Evolutionary conservation across 2,888 invertebrate species (phyloP).

Genomic region (Incurvaria masculella): DNA sequence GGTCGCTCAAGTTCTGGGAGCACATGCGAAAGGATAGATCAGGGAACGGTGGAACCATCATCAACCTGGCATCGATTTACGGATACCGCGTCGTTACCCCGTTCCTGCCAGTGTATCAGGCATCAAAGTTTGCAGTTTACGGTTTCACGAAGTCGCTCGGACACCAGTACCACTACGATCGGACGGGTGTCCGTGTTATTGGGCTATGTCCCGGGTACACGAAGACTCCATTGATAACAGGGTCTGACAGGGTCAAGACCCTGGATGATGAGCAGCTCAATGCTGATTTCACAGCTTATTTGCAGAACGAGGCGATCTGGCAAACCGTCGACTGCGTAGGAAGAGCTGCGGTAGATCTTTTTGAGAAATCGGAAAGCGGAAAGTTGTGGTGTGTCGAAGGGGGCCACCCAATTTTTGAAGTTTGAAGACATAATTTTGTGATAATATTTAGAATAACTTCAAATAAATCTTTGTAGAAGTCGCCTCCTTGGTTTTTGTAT

Average conservation of each 20-base stretch:
- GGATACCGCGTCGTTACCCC: slow-evolving; percentile 50
- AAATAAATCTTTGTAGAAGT: too few relatives aligned
- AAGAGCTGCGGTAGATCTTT: slow-evolving; percentile 27
- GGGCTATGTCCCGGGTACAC: slow-evolving; percentile 54
- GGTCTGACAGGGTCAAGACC: not conserved
- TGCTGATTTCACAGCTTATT: slow-evolving; percentile 17
- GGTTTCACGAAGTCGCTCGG: slow-evolving; percentile 50
- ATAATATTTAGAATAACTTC: too few relatives aligned
- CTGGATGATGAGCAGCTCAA: slow-evolving; percentile 14
- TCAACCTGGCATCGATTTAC: slow-evolving; percentile 63
- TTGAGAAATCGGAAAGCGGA: slow-evolving; percentile 40
- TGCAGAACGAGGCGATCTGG: slow-evolving; percentile 21
- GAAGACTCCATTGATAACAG: slow-evolving; percentile 27
- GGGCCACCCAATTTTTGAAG: slow-evolving; percentile 29
- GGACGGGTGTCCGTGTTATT: slow-evolving; percentile 50
- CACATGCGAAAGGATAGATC: slow-evolving; percentile 55
- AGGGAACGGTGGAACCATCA: slow-evolving; percentile 59
- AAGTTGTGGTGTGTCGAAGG: slow-evolving; percentile 53
- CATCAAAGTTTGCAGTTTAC: slow-evolving; percentile 56
- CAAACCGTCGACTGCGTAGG: slow-evolving; percentile 29
- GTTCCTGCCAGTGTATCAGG: slow-evolving; percentile 55
- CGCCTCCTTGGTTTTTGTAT: too few relatives aligned
- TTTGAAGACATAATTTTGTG: too few relatives aligned
- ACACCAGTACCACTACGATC: slow-evolving; percentile 35
- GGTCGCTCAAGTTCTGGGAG: slow-evolving; percentile 53